A percentile compares a stretch with the other conserved stretches of the same genome.
phyloP scores from a whole-genome alignment of 1,140 invertebrate genomes.

The Psix sp. region DNA sequence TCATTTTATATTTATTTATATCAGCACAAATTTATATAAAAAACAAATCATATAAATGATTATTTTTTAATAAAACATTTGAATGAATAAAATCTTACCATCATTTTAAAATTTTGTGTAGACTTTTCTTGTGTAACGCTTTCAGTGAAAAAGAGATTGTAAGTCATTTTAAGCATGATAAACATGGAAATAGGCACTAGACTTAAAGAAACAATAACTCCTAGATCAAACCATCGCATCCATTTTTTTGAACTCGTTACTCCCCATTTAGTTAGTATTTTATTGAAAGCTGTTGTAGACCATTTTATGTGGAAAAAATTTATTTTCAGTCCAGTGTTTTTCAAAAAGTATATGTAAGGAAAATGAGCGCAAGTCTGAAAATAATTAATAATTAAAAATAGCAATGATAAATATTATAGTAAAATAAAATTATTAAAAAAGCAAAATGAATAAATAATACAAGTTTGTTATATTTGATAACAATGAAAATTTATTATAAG shows the following conservation, averaged over 20 bases:
- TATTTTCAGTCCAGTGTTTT: slow-evolving; percentile 85
- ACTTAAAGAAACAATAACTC: slow-evolving; percentile 80
- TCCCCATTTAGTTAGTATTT: slow-evolving; percentile 85
- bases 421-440: slow-evolving; percentile 2
- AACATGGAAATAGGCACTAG: slow-evolving; percentile 81
- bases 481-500: background rate
- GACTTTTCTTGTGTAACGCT: slow-evolving; percentile 3
- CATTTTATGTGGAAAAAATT: slow-evolving; percentile 84
- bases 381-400: background rate
- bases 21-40: background rate
- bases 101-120: slow-evolving; percentile 15
- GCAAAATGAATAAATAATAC: background rate
- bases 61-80: too few relatives aligned
- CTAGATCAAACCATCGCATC: slow-evolving; percentile 83
- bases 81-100: too few relatives aligned
- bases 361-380: slow-evolving; percentile 84
- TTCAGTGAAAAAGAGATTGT: slow-evolving; percentile 48
- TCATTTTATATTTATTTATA: slow-evolving; percentile 1
- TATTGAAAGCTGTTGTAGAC: slow-evolving; percentile 86
- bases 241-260: slow-evolving; percentile 81
- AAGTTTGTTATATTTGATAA: too few relatives aligned
- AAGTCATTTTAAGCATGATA: slow-evolving; percentile 77
- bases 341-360: slow-evolving; percentile 85
- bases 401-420: background rate
- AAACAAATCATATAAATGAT: background rate